Percentiles rank a stretch among this genome's conserved stretches.
Conservation (phyloP, 1,140 invertebrate species). For the Popillia japonica region DNA sequence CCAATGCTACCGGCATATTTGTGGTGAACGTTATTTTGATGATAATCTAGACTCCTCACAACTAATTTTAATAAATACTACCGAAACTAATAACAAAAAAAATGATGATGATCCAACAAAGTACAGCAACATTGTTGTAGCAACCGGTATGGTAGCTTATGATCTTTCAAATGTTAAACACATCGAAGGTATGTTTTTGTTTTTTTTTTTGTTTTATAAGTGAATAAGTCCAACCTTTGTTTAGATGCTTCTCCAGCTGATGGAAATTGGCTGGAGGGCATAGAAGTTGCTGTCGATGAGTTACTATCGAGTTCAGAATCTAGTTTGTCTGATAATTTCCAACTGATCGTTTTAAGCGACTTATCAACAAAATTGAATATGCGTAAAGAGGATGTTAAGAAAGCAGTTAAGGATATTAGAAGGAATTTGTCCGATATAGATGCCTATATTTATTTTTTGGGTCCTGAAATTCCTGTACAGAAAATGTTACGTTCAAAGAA, state of each 20-base stretch:
- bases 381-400: neutral
- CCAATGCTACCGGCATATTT: neutral
- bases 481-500: constrained; percentile 7
- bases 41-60: neutral
- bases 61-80: constrained; percentile 8
- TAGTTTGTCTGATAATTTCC: neutral
- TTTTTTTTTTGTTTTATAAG: neutral
- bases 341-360: constrained; percentile 16
- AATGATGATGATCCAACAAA: neutral
- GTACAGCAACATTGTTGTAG: constrained; percentile 8
- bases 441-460: constrained; percentile 21
- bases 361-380: neutral
- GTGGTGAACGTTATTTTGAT: neutral
- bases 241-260: neutral
- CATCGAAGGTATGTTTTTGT: neutral
- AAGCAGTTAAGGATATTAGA: neutral
- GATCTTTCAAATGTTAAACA: neutral
- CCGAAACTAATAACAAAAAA: neutral
- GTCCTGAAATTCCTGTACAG: neutral
- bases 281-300: neutral
- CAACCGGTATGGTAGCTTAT: constrained; percentile 27
- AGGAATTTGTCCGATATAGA: neutral
- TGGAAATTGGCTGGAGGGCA: constrained; percentile 28
- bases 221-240: neutral
- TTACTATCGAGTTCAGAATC: neutral